A percentile compares a stretch with the other conserved stretches of the same genome.
These are phyloP conservation scores for Pyrgilauda ruficollis DNA, from an alignment of 2,113 vertebrate genomes.

Conservation along the genomic window DNA sequence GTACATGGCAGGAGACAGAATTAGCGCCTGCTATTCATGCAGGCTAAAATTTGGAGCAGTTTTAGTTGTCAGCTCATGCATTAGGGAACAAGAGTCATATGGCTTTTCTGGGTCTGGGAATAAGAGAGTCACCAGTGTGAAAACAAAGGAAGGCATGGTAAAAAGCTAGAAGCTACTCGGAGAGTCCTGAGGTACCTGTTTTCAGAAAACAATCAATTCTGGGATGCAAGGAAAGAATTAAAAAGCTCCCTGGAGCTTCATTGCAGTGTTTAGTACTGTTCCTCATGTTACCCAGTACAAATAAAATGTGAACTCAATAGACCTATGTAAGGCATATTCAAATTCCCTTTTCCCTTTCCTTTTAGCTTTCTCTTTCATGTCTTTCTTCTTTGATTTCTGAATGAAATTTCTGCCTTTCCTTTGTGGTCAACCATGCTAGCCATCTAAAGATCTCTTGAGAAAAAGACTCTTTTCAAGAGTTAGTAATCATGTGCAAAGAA, in stretches of 20 bases:
- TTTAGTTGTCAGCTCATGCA: not conserved
- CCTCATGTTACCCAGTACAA: not conserved
- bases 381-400: constrained; percentile 48
- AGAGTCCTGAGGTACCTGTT: not conserved
- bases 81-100: not conserved
- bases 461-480: constrained; percentile 22
- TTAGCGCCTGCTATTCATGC: not conserved
- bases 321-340: not conserved
- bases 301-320: constrained; percentile 15
- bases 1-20: not conserved
- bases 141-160: not conserved
- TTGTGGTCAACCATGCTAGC: constrained; percentile 16
- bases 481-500: constrained; percentile 40
- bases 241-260: not conserved
- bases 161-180: not conserved
- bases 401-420: constrained; percentile 47
- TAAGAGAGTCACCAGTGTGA: not conserved
- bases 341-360: not conserved
- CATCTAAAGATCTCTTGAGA: constrained; percentile 12
- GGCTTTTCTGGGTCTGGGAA: not conserved
- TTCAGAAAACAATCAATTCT: constrained; percentile 6
- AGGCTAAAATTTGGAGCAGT: not conserved
- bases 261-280: not conserved
- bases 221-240: not conserved
- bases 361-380: constrained; percentile 20